Percentiles rank a stretch among this genome's conserved stretches.
Evolutionary conservation across 2,888 invertebrate genomes (phyloP).

Genomic region (Ligdia adustata): DNA sequence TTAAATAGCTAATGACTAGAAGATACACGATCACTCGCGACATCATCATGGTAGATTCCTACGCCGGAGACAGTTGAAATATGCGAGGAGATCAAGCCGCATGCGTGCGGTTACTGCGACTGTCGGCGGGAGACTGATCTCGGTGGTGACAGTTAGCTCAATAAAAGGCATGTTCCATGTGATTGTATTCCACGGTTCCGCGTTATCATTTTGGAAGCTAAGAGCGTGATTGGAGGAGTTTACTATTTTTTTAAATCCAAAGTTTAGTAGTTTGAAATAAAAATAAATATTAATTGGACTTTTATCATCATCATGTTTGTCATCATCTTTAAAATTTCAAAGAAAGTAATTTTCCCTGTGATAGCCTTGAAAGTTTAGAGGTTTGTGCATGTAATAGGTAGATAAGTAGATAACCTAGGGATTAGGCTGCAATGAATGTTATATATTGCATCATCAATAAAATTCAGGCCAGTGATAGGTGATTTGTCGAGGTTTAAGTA

Average conservation of each 20-base stretch:
- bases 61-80: conserved; percentile 67
- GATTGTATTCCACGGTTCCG: too few relatives aligned
- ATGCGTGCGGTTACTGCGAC: conserved; percentile 58
- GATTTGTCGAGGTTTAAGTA: background rate
- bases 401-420: too few relatives aligned
- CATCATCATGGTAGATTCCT: conserved; percentile 56
- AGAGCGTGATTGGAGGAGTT: conserved; percentile 10
- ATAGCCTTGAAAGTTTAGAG: too few relatives aligned
- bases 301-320: too few relatives aligned
- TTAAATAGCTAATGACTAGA: conserved; percentile 64
- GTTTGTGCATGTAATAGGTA: too few relatives aligned
- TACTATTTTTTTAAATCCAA: too few relatives aligned
- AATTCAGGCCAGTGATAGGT: background rate
- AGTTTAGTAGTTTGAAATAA: too few relatives aligned
- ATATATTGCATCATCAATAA: conserved; percentile 1
- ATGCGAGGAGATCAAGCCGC: conserved; percentile 64
- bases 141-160: conserved; percentile 2
- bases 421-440: background rate
- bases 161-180: conserved; percentile 22
- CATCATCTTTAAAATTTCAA: too few relatives aligned
- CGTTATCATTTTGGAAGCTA: conserved; percentile 2
- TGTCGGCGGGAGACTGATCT: conserved; percentile 54
- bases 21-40: conserved; percentile 59
- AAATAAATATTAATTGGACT: too few relatives aligned
- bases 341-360: too few relatives aligned